Percentiles rank a stretch among this genome's conserved stretches.
Conservation (phyloP, 2,113 vertebrate species). For the Petrocephalus zakoni region DNA sequence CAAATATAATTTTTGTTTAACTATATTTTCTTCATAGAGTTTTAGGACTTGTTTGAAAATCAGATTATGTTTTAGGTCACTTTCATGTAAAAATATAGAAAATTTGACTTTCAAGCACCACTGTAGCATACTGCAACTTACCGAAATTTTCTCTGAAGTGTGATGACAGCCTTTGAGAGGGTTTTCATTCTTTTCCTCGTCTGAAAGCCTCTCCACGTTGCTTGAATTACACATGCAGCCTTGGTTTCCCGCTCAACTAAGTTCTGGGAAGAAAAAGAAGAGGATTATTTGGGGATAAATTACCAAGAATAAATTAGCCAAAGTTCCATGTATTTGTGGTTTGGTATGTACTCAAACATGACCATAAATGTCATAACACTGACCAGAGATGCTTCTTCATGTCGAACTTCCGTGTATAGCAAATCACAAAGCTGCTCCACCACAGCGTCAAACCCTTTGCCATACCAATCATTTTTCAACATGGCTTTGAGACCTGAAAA, state of each 20-base stretch:
- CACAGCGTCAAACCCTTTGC: constrained; percentile 76
- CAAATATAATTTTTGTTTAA: too few species aligned
- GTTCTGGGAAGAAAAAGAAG: constrained; percentile 46
- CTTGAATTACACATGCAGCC: constrained; percentile 82
- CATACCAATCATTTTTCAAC: constrained; percentile 74
- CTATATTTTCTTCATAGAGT: too few species aligned
- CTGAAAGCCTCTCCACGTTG: constrained; percentile 76
- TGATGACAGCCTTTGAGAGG: constrained; percentile 69
- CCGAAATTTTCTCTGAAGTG: constrained; percentile 87
- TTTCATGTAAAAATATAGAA: too few species aligned
- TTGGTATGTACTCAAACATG: not conserved
- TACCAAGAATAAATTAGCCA: not conserved
- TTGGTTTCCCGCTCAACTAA: constrained; percentile 56
- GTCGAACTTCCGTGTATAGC: constrained; percentile 46
- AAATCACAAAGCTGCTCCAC: constrained; percentile 67
- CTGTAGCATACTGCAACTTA: constrained; percentile 39
- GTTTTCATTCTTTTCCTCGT: constrained; percentile 78
- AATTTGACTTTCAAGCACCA: too few species aligned
- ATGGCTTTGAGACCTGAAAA: constrained; percentile 71
- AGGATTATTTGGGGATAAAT: not conserved
- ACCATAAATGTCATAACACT: not conserved
- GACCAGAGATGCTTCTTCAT: constrained; percentile 61
- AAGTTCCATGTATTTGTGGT: not conserved
- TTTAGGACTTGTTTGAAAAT: too few species aligned
- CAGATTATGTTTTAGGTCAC: too few species aligned